These are phyloP conservation scores for Heliconius hermathena DNA, from an alignment of 1,140 invertebrate species.

Conservation along the genomic window DNA sequence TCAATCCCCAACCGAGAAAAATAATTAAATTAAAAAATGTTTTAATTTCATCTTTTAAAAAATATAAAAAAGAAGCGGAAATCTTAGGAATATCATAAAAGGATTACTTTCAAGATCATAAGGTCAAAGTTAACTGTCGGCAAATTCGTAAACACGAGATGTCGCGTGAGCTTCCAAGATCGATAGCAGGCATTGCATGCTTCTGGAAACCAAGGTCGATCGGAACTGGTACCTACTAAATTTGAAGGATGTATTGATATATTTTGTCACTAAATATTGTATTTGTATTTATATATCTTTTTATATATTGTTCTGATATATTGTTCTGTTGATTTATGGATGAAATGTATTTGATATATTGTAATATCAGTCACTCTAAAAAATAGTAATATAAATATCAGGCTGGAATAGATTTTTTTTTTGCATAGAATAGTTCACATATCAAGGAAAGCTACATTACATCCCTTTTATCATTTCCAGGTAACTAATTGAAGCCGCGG, in stretches of 20 bases:
- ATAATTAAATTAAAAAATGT: too few relatives aligned
- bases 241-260: conserved; percentile 8
- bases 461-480: too few relatives aligned
- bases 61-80: too few relatives aligned
- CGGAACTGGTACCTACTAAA: conserved; percentile 8
- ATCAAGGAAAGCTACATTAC: too few relatives aligned
- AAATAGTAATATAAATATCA: too few relatives aligned
- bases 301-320: background rate
- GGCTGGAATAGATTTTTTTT: too few relatives aligned
- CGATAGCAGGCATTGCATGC: conserved; percentile 27
- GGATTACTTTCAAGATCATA: conserved; percentile 19
- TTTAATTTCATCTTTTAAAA: too few relatives aligned
- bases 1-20: too few relatives aligned
- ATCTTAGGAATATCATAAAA: conserved; percentile 5
- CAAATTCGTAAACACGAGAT: conserved; percentile 21
- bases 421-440: too few relatives aligned
- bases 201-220: conserved; percentile 24
- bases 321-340: background rate
- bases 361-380: too few relatives aligned
- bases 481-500: too few relatives aligned
- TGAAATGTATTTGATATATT: too few relatives aligned
- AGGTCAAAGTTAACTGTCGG: conserved; percentile 25
- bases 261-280: background rate
- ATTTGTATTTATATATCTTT: background rate
- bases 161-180: conserved; percentile 20